These are phyloP conservation scores for Orthonyx spaldingii DNA, from an alignment of 2,113 vertebrate genomes.

Conservation along the genomic window DNA sequence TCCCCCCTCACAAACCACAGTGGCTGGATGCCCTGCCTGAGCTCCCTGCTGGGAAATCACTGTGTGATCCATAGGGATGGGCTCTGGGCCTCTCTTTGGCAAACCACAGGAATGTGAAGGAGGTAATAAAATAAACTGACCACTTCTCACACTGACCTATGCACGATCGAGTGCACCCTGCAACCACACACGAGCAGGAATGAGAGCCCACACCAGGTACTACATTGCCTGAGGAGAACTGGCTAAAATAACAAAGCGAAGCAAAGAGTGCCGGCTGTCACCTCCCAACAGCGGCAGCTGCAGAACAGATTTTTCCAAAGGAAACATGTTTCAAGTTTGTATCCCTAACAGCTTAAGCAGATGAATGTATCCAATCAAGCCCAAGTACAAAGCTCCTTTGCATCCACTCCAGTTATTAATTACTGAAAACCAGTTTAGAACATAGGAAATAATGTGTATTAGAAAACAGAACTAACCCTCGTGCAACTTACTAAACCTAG, in stretches of 20 bases:
- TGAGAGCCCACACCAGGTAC: not conserved
- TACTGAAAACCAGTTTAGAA: not conserved
- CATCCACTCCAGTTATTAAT: not conserved
- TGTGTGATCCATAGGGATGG: accelerated
- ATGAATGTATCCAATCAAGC: not conserved
- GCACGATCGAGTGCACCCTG: not conserved
- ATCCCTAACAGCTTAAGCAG: not conserved
- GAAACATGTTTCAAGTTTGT: not conserved
- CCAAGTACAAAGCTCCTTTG: not conserved
- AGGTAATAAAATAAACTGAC: not conserved
- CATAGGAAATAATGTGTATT: not conserved
- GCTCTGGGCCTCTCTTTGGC: not conserved
- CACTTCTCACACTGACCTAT: not conserved
- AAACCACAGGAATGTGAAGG: not conserved
- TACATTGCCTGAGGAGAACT: not conserved
- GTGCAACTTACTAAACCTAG: not conserved
- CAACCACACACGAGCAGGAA: not conserved
- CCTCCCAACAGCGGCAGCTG: not conserved
- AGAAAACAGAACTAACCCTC: not conserved
- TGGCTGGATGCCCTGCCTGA: not conserved
- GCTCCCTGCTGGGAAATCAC: not conserved
- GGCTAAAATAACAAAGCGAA: accelerated
- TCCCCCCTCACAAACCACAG: not conserved
- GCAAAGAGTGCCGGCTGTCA: not conserved
- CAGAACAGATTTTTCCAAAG: not conserved